These are phyloP conservation scores for Ailuropoda melanoleuca DNA, from an alignment of 2,113 vertebrate genomes.

Conservation along the genomic window DNA sequence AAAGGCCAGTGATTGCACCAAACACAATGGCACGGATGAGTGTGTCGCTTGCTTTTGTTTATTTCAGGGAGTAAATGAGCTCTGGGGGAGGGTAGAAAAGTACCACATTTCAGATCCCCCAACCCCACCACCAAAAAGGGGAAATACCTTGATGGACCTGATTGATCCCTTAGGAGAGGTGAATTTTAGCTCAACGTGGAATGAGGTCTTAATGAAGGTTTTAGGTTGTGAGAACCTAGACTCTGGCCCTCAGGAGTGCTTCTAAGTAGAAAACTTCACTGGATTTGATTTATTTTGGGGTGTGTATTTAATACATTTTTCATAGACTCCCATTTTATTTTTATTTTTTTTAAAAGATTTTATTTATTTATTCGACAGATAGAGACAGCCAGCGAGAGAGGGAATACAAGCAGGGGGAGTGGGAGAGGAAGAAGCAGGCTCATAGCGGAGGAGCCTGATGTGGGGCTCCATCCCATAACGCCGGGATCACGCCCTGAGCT, in stretches of 20 bases:
- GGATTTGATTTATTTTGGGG: not conserved
- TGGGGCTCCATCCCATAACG: too few species aligned
- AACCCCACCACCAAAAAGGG: accelerated
- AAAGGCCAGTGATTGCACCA: not conserved
- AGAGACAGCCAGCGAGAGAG: too few species aligned
- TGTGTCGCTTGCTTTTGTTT: constrained; percentile 32
- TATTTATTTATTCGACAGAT: too few species aligned
- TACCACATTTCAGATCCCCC: not conserved
- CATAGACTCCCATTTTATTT: constrained; percentile 80
- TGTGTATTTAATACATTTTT: constrained; percentile 74
- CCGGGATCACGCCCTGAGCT: too few species aligned
- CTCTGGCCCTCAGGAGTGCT: not conserved
- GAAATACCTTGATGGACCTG: not conserved
- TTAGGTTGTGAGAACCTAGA: not conserved
- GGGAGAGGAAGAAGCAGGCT: too few species aligned
- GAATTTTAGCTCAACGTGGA: not conserved
- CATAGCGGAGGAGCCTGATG: too few species aligned
- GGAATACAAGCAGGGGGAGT: too few species aligned
- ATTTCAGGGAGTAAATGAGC: constrained; percentile 17
- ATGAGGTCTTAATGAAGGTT: not conserved
- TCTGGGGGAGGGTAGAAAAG: not conserved
- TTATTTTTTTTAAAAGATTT: too few species aligned
- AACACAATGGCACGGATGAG: not conserved
- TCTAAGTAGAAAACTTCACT: constrained; percentile 30
- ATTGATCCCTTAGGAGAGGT: not conserved